phyloP scores from a whole-genome alignment of 2,797 vertebrate species.

The Enoplosus armatus region DNA sequence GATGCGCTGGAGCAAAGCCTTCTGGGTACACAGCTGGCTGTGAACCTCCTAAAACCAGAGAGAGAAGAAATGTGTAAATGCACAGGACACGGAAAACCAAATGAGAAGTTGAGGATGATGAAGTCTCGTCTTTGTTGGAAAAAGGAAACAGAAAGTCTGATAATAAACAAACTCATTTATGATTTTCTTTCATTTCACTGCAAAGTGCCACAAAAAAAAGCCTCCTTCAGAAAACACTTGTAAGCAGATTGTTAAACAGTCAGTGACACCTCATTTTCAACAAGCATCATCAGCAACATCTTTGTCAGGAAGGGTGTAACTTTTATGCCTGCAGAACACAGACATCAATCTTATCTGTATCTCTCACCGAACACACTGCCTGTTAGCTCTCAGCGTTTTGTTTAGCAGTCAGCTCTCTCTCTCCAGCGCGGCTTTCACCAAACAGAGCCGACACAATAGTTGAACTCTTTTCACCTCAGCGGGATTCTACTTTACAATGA shows the following conservation, averaged over 20 bases:
- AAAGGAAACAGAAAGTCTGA: background rate
- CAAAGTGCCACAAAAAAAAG: background rate
- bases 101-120: background rate
- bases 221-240: background rate
- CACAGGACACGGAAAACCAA: background rate
- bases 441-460: background rate
- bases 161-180: background rate
- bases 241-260: background rate
- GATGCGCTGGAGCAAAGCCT: conserved; percentile 84
- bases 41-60: conserved; percentile 86
- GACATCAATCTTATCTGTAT: background rate
- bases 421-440: conserved; percentile 1
- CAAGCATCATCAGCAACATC: background rate
- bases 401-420: background rate
- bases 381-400: background rate
- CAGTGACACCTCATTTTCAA: background rate
- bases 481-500: background rate
- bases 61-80: background rate
- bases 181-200: background rate
- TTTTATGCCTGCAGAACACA: background rate
- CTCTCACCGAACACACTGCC: background rate
- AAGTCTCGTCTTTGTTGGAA: background rate
- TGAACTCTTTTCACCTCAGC: conserved; percentile 30
- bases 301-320: background rate
- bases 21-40: conserved; percentile 85